Evolutionary conservation across 2,113 vertebrate genomes (phyloP).

Genomic region (Gracilinanus agilis): DNA sequence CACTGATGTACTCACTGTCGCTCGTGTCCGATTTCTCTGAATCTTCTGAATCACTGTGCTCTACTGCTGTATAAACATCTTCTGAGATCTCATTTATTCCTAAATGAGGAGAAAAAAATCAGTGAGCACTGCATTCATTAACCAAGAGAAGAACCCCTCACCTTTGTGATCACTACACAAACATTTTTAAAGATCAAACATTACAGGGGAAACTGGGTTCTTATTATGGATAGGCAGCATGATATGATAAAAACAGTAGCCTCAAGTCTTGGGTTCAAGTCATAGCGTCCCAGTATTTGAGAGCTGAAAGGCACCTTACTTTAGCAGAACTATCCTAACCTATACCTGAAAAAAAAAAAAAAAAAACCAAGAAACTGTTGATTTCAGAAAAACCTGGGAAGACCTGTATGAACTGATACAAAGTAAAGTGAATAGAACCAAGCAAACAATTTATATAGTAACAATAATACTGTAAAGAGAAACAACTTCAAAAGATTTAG

Average conservation of each 20-base stretch:
- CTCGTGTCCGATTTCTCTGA: slow-evolving; percentile 97
- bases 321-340: neutral
- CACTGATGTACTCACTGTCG: slow-evolving; percentile 94
- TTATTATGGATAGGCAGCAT: neutral
- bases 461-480: neutral
- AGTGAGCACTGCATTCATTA: slow-evolving; percentile 12
- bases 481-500: neutral
- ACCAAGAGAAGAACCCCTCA: slow-evolving; percentile 3
- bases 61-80: slow-evolving; percentile 94
- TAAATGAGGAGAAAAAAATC: slow-evolving; percentile 81
- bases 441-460: neutral
- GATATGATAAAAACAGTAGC: neutral
- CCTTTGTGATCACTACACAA: neutral
- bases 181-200: slow-evolving; percentile 7
- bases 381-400: neutral
- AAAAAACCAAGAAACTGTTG: neutral
- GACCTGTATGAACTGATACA: neutral
- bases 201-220: slow-evolving; percentile 21
- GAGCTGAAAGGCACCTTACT: too few species aligned
- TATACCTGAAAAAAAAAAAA: neutral
- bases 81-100: slow-evolving; percentile 98
- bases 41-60: slow-evolving; percentile 97
- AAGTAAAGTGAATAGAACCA: neutral
- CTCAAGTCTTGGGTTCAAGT: neutral
- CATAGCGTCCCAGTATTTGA: neutral